Base-by-base conservation (phyloP, 2,888 invertebrate species). In the Mythimna pallens region DNA sequence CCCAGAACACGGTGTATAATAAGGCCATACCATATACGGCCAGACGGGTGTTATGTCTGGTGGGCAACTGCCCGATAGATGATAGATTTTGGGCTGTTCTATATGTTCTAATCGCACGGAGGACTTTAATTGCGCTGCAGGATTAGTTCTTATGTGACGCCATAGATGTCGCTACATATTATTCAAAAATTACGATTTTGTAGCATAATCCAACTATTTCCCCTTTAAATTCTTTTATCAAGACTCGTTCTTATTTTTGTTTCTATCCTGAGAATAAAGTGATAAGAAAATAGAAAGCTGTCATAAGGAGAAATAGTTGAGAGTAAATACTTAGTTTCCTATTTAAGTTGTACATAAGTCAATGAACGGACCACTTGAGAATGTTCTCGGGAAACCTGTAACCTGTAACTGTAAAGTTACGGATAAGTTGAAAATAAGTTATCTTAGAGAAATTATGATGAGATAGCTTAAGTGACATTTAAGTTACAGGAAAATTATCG, bases 251-350 rank as follows among this genome's bases (percentile, higher is more conserved):
- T 3, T 8, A 59, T 57, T 64, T 17, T 47, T 3, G 22, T 55
- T 50, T 5, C 20, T 8, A 14, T 47, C 17, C 22, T 40, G 58
- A 30, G 30, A 17, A 59, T 36, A 5, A 30, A 58, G 22, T 67
- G 14, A 57, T 62, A 65, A n/a, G 65, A 64, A 71, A 34, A 61
- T 75, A 84, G 83, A 83, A 82, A 83, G 83, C 55, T 64, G 69
- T 68, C 62, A 73, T 70, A 63, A 57, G 57, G 25, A 65, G 67
- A 70, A 71, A 63, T 66, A 61, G 65, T 76, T 72, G 30, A 57
- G 50, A 66, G 34, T 55, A 59, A 67, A 43, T 55, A 66, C 69
- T 74, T n/a, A 67, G 72, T 82, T 85, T 85, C 85, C 83, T 83
- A 85, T 55, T 66, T 17, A 70, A 62, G 79, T 67, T 67, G 63